Base-by-base conservation (phyloP, 2,797 vertebrate species). In the Cryptoprocta ferox region DNA sequence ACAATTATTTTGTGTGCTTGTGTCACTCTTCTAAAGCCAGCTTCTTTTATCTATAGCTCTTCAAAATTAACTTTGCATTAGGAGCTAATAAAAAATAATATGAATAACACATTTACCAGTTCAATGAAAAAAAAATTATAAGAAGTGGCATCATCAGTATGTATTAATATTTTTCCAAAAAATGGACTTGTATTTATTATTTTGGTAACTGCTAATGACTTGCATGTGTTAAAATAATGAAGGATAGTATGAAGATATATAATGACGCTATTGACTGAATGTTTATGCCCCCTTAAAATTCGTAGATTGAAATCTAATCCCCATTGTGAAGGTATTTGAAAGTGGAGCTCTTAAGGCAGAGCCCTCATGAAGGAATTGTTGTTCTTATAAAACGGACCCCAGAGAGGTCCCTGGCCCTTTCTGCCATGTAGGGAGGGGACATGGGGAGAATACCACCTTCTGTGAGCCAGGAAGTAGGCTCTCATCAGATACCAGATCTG, bases 1-100 rank as follows among this genome's bases (percentile, higher is more conserved):
- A 39, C 7, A 95, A 91, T 97, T 91, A 94, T 95, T 94, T 86
- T 91, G 24, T 39, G 24, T 89, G 50, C 15, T 91, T 88, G 11
- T 91, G 32, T 88, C 39, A 63, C 39, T 89, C 28, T 90, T 76
- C 37, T 66, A 56, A 89, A 92, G 35, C 7, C 14, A 84, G 19
- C 12, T 92, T 56, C 21, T 66, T 92, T 92, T 78, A 48, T 53
- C 63, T 73, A 26, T 30, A 42, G 12, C 32, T 89, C n/a, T 95
- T 3, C 63, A 82, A 82, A 94, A 91, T 80, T 92, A 94, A 85
- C 45, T 92, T 83, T 94, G 32, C 2, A 39, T 83, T 91, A 76
- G 18, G 9, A 91, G 9, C 14, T 93, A 79, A 79, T 35, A 39
- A 87, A 56, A 66, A 75, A 66, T 28, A 70, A 50, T 30, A 95